Evolutionary conservation across 53 echinoderm and acorn worm genomes (phyloP), one percentile per base, ranked within the genome.

Genomic region (Echinometra lucunter): DNA sequence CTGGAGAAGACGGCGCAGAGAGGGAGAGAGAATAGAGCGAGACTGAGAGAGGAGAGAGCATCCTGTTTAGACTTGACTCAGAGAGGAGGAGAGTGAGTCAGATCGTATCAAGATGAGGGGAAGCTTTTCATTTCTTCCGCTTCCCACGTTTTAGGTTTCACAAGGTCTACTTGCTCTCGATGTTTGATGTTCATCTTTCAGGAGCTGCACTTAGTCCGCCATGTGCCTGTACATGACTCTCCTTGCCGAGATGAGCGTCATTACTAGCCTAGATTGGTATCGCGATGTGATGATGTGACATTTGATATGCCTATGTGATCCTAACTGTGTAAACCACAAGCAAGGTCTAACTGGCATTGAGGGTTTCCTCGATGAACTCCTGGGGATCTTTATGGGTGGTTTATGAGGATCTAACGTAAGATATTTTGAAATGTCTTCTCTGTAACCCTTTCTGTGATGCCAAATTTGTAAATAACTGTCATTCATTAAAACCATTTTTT

Each of bases 81-180:
- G 85, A 85, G 13, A n/a, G 30, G 85, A 85, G 85, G 53, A 85
- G n/a, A 85, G 85, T 85, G 85, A 85, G 85, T 85, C 85, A 85
- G 85, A 85, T 85, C 85, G 12, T 85, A 85, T 85, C 85, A 27
- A 45, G 85, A 85, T 85, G 85, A 49, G 85, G 45, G 85, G 85
- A 85, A 85, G 85, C 49, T 85, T 85, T 85, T 85, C 85, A 85
- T 85, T 85, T 85, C 85, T 85, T 85, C 85, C 85, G 85, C 85
- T 85, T 85, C 85, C 85, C 85, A 85, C 49, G 53, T 49, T 1
- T 53, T 19, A 25, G 49, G 47, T 85, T 85, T 53, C 28, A 15
- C 85, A 85, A 85, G 85, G 45, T 30, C 49, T 30, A 85, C 85
- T 49, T 12, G 27, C 85, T 12, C 85, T 12, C 49, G 18, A 27